A percentile compares a stretch with the other conserved stretches of the same genome.
Conservation (phyloP, 1,140 invertebrate species). For the Magallana gigas region DNA sequence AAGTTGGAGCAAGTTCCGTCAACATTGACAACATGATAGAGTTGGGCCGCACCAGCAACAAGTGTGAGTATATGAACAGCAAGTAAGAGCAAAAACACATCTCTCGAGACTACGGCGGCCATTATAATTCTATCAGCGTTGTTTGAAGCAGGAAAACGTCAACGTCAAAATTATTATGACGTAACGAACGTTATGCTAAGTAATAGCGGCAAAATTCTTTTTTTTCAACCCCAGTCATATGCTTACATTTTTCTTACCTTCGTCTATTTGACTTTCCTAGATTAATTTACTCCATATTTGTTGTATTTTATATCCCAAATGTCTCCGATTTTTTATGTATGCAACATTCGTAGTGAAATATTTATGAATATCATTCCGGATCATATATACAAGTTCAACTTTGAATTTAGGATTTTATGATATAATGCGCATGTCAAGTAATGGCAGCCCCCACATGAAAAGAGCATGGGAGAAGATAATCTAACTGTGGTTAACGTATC, state of each 20-base stretch:
- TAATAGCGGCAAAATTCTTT: too few relatives aligned
- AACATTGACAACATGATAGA: neutral
- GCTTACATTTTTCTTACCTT: too few relatives aligned
- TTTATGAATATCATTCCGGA: too few relatives aligned
- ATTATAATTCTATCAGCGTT: neutral
- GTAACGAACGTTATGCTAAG: neutral
- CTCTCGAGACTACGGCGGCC: neutral
- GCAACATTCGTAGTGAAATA: too few relatives aligned
- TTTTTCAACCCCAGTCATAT: too few relatives aligned
- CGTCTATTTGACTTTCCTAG: too few relatives aligned
- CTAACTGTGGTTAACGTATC: neutral
- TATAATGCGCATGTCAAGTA: slow-evolving; percentile 4
- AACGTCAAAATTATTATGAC: neutral
- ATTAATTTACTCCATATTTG: too few relatives aligned
- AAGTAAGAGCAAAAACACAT: neutral
- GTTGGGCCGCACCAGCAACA: neutral
- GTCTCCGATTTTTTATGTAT: too few relatives aligned
- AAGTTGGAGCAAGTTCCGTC: neutral
- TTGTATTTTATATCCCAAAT: too few relatives aligned
- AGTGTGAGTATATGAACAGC: neutral
- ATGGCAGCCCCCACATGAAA: neutral
- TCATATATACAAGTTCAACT: too few relatives aligned
- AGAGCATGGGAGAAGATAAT: slow-evolving; percentile 22
- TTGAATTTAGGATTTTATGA: neutral
- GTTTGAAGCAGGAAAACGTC: neutral